A percentile compares a stretch with the other conserved stretches of the same genome.
phyloP scores from a whole-genome alignment of 2,797 vertebrate genomes.

The Xenopus petersii region DNA sequence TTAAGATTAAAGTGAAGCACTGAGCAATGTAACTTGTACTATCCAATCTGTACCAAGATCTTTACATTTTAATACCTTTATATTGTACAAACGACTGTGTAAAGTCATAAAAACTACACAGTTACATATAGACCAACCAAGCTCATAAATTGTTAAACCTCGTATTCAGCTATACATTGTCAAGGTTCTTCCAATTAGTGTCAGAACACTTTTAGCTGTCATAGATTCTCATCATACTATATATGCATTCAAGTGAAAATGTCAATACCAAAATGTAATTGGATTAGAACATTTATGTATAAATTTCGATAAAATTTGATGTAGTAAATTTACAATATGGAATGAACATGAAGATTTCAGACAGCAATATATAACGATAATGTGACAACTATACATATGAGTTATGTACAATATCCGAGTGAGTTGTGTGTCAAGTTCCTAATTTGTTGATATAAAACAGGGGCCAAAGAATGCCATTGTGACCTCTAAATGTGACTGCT shows the following conservation, averaged over 20 bases:
- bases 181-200: too few species aligned
- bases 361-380: constrained; percentile 30
- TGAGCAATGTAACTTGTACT: too few species aligned
- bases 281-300: constrained; percentile 36
- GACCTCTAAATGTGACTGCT: constrained; percentile 33
- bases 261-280: constrained; percentile 31
- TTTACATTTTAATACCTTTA: too few species aligned
- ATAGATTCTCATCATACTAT: background rate
- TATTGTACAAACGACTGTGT: too few species aligned
- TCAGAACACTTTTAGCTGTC: too few species aligned
- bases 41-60: too few species aligned
- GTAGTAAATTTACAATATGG: constrained; percentile 2
- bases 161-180: too few species aligned
- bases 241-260: constrained; percentile 19
- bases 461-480: constrained; percentile 13
- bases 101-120: too few species aligned
- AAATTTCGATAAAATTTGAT: background rate
- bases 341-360: background rate
- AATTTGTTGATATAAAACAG: constrained; percentile 23
- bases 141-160: too few species aligned
- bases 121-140: too few species aligned
- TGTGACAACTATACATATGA: constrained; percentile 6
- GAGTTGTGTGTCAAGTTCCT: constrained; percentile 41
- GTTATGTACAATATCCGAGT: constrained; percentile 19
- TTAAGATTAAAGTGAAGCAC: too few species aligned